Evolutionary conservation across 1,140 invertebrate species (phyloP), one percentile per base, ranked within the genome.

Genomic region (Cepaea nemoralis): DNA sequence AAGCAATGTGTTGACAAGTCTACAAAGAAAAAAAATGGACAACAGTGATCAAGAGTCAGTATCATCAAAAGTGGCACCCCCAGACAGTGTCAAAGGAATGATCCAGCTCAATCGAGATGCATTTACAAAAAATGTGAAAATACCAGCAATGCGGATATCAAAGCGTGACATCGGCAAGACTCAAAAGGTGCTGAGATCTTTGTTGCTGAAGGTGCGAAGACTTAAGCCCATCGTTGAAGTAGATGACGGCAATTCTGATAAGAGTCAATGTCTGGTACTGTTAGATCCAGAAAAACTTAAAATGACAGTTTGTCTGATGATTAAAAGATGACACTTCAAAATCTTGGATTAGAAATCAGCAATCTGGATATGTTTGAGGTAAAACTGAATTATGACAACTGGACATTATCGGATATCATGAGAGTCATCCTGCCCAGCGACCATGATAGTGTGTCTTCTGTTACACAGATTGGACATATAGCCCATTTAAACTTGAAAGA

Each of bases 401-500:
- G 95, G 94, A 93, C 92, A 75, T 92, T 93, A 63, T 94, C 96
- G 82, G 94, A 95, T 77, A 94, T 98, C 83, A 92, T 99, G 0
- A 94, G 94, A 90, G 94, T 96, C 55, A 93, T 99, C 70, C 90
- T 99, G 33, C 97, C 97, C 2, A 91, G 93, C 83, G 93, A 95
- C 77, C 91, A 95, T 82, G 93, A 94, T 63, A 85, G 86, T 75
- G 93, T 96, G 5, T 94, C 95, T 71, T 94, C 96, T 59, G 99
- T 94, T 89, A 97, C 96, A 24, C 93, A 94, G 88, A 94, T 98
- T 86, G 98, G 98, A 0, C 97, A 99, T 87, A 97, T 99, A 82
- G 93, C 98, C 80, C 98, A 99, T 91, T 89, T 99, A 14, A 99
- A 99, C 93, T 91, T 99, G 27, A 93, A 95, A 80, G 94, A 97